phyloP scores from a whole-genome alignment of 2,797 vertebrate genomes.

The Gallinago solitaria region DNA sequence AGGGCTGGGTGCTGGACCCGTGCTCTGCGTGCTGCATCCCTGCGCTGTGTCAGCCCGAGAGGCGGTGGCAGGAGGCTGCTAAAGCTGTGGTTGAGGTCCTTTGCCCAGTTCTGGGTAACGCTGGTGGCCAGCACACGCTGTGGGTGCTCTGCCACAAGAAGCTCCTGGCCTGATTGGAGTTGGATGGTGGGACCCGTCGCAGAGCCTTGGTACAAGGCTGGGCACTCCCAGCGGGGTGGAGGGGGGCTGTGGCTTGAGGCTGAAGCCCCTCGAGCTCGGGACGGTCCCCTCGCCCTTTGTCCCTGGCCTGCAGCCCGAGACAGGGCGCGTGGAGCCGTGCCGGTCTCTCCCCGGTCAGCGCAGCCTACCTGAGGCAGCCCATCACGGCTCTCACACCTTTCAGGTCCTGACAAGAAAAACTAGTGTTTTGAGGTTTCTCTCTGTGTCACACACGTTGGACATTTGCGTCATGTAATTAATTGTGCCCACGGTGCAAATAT shows the following conservation, averaged over 20 bases:
- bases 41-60: rapidly evolving
- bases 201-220: rapidly evolving
- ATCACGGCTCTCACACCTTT: background rate
- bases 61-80: background rate
- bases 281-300: rapidly evolving
- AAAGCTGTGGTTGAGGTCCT: background rate
- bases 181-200: rapidly evolving
- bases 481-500: background rate
- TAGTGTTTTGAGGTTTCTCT: background rate
- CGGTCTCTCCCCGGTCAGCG: background rate
- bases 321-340: rapidly evolving
- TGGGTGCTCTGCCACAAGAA: background rate
- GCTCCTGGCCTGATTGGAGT: background rate
- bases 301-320: rapidly evolving
- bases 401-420: background rate
- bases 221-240: rapidly evolving
- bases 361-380: background rate
- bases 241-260: rapidly evolving
- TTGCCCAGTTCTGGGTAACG: rapidly evolving
- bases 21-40: rapidly evolving
- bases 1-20: rapidly evolving
- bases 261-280: rapidly evolving
- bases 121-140: rapidly evolving
- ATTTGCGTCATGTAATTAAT: background rate
- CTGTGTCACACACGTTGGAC: background rate